Conservation (phyloP, 2,888 invertebrate genomes). For the Taphrorychus bicolor region DNA sequence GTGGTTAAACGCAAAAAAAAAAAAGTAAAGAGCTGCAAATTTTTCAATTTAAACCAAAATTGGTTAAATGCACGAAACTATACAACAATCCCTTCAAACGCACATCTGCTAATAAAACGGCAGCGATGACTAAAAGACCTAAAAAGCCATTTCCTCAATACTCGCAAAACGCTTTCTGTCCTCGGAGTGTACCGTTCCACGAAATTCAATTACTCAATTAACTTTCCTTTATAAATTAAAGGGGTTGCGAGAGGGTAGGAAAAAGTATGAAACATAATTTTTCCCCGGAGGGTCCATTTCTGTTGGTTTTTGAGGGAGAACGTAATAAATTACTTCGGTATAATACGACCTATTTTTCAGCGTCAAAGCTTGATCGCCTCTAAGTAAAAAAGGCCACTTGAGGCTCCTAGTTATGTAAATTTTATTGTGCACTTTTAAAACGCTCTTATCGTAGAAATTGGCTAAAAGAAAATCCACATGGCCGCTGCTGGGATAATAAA, state of each 20-base stretch:
- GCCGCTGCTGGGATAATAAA: constrained; percentile 24
- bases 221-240: not conserved
- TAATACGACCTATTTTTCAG: not conserved
- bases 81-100: not conserved
- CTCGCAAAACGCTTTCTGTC: not conserved
- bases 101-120: not conserved
- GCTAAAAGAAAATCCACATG: constrained; percentile 12
- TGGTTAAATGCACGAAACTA: too few species aligned
- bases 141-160: not conserved
- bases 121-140: not conserved
- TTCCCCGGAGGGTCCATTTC: not conserved
- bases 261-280: not conserved
- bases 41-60: too few species aligned
- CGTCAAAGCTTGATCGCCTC: not conserved
- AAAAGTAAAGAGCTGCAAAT: too few species aligned
- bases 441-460: not conserved
- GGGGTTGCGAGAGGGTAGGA: not conserved
- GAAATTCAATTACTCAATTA: constrained; percentile 2
- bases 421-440: not conserved
- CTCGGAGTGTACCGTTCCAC: not conserved
- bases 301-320: not conserved
- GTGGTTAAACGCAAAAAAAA: too few species aligned
- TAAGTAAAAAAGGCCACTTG: not conserved
- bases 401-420: not conserved
- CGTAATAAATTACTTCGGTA: not conserved